Conservation (phyloP, 2,888 invertebrate species). For the Latheticus oryzae region DNA sequence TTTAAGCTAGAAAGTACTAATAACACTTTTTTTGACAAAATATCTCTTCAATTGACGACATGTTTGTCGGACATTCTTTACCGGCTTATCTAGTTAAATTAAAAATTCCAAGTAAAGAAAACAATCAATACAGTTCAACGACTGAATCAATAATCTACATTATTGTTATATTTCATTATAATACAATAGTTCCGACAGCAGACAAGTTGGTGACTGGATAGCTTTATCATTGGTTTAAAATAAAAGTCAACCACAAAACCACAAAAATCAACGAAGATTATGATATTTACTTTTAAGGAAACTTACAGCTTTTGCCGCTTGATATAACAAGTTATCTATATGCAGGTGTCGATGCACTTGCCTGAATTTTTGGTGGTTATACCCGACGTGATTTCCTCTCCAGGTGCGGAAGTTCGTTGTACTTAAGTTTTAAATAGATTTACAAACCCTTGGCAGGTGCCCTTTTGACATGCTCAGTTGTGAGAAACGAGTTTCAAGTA, state of each 20-base stretch:
- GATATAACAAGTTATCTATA: too few relatives aligned
- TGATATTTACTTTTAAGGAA: too few relatives aligned
- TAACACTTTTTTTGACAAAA: too few relatives aligned
- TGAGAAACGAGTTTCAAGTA: too few relatives aligned
- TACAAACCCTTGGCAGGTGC: conserved; percentile 23
- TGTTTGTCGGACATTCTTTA: not conserved
- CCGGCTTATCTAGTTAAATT: conserved; percentile 1
- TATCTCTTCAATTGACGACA: too few relatives aligned
- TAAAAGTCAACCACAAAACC: too few relatives aligned
- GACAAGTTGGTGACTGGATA: not conserved
- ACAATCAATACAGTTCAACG: not conserved
- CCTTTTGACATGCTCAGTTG: conserved; percentile 12
- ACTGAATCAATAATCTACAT: conserved; percentile 6
- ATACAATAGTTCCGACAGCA: conserved; percentile 1
- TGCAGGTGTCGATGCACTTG: conserved; percentile 45
- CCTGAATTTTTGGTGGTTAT: conserved; percentile 40
- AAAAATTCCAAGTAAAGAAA: not conserved
- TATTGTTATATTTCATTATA: conserved; percentile 9
- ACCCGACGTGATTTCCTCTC: conserved; percentile 44
- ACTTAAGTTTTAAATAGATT: conserved; percentile 12
- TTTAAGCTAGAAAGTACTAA: too few relatives aligned
- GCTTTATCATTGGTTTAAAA: not conserved
- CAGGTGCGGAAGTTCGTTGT: conserved; percentile 46
- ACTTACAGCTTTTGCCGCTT: too few relatives aligned
- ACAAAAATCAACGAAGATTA: too few relatives aligned